A percentile compares a stretch with the other conserved stretches of the same genome.
phyloP scores from a whole-genome alignment of 2,113 vertebrate genomes.

The Oenanthe oenanthe region DNA sequence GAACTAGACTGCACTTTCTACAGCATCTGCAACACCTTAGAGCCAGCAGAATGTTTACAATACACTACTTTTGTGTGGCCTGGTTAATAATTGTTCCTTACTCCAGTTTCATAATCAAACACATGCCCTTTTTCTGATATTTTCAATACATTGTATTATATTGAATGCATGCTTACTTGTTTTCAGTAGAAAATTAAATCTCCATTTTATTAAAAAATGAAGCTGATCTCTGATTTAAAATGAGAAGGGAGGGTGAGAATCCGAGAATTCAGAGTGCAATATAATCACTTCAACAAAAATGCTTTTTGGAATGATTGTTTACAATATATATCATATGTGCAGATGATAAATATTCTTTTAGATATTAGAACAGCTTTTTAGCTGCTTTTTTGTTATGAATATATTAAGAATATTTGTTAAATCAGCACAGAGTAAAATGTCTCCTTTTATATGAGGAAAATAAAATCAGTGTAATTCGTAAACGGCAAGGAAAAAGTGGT shows the following conservation, averaged over 20 bases:
- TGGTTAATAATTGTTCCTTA: conserved; percentile 6
- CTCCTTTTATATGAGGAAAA: conserved; percentile 54
- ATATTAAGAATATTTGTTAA: conserved; percentile 42
- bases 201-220: conserved; percentile 35
- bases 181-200: conserved; percentile 54
- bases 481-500: conserved; percentile 20
- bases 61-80: background rate
- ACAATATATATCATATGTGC: conserved; percentile 9
- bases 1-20: background rate
- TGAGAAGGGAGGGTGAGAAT: background rate
- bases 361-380: conserved; percentile 26
- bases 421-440: conserved; percentile 32
- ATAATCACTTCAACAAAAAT: conserved; percentile 23
- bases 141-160: conserved; percentile 27
- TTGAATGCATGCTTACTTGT: conserved; percentile 24
- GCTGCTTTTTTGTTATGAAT: conserved; percentile 25
- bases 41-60: conserved; percentile 50
- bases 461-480: conserved; percentile 35
- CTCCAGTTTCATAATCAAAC: background rate
- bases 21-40: background rate
- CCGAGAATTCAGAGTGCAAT: conserved; percentile 43
- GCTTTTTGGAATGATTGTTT: conserved; percentile 50
- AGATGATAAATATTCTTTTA: conserved; percentile 32
- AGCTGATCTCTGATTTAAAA: conserved; percentile 37
- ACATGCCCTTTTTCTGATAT: background rate